Conservation (phyloP, 1,140 invertebrate genomes). For the Oryctes rhinoceros region DNA sequence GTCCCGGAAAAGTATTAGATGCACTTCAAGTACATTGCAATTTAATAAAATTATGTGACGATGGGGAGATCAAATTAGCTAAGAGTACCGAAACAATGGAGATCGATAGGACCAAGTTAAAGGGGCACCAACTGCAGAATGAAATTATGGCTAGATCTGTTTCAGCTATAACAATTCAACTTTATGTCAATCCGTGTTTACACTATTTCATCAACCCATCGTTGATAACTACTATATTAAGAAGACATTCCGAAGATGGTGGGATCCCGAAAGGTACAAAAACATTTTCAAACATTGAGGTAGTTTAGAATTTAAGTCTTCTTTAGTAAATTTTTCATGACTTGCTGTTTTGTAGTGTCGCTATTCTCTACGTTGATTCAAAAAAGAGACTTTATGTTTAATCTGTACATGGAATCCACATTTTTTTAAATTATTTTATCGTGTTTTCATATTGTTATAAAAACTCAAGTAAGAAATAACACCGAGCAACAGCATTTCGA, state of each 20-base stretch:
- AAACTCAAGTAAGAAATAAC: too few relatives aligned
- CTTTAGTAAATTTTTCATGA: too few relatives aligned
- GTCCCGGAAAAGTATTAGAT: slow-evolving; percentile 57
- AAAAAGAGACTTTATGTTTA: too few relatives aligned
- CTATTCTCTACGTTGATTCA: too few relatives aligned
- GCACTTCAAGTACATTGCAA: slow-evolving; percentile 58
- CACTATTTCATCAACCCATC: slow-evolving; percentile 72
- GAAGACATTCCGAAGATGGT: slow-evolving; percentile 43
- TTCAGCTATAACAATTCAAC: slow-evolving; percentile 73
- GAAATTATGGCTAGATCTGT: slow-evolving; percentile 73
- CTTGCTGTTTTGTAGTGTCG: neutral
- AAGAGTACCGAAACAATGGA: slow-evolving; percentile 57
- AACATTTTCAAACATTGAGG: neutral
- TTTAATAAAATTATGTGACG: slow-evolving; percentile 52
- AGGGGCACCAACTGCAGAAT: slow-evolving; percentile 70
- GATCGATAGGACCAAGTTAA: slow-evolving; percentile 63
- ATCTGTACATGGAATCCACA: too few relatives aligned
- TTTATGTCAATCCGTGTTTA: slow-evolving; percentile 77
- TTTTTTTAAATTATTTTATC: too few relatives aligned
- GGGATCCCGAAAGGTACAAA: neutral
- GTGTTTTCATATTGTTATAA: too few relatives aligned
- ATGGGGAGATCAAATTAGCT: slow-evolving; percentile 54
- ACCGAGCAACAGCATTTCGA: too few relatives aligned
- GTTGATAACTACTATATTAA: slow-evolving; percentile 64
- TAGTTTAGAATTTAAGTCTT: neutral